Conservation (phyloP, 2,888 invertebrate genomes). For the Poecilus cupreus region DNA sequence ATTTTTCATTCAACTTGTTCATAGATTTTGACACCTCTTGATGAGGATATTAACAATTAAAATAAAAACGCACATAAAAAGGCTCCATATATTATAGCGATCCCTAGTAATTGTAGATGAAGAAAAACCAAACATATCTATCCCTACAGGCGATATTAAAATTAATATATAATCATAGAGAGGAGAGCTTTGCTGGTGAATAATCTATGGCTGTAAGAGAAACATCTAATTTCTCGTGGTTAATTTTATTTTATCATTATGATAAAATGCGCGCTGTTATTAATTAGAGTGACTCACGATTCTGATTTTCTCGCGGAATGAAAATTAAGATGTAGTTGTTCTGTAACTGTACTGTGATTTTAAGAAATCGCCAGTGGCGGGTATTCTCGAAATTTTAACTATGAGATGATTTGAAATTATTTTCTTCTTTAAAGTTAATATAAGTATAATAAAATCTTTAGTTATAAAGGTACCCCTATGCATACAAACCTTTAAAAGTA, state of each 20-base stretch:
- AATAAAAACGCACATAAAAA: conserved; percentile 12
- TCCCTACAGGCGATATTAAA: conserved; percentile 9
- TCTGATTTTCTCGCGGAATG: background rate
- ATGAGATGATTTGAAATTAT: no score
- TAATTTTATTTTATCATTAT: conserved; percentile 18
- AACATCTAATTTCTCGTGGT: conserved; percentile 11
- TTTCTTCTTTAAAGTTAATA: no score
- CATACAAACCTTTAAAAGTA: no score
- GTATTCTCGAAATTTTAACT: no score
- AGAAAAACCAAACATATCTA: conserved; percentile 7
- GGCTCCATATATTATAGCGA: background rate
- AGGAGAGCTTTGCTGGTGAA: background rate
- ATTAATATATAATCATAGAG: conserved; percentile 32
- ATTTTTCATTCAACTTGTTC: conserved; percentile 34
- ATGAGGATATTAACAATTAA: conserved; percentile 38
- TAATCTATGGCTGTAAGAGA: conserved; percentile 20
- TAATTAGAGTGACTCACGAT: conserved; percentile 3
- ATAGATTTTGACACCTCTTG: conserved; percentile 36
- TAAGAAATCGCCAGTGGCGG: background rate
- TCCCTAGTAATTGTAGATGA: conserved; percentile 12
- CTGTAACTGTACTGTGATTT: background rate
- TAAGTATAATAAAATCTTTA: no score
- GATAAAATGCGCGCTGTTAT: background rate
- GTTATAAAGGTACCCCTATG: no score
- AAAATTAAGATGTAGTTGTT: background rate